These are phyloP conservation scores for Lepisosteus oculatus DNA, from an alignment of 2,113 vertebrate genomes.

Conservation along the genomic window DNA sequence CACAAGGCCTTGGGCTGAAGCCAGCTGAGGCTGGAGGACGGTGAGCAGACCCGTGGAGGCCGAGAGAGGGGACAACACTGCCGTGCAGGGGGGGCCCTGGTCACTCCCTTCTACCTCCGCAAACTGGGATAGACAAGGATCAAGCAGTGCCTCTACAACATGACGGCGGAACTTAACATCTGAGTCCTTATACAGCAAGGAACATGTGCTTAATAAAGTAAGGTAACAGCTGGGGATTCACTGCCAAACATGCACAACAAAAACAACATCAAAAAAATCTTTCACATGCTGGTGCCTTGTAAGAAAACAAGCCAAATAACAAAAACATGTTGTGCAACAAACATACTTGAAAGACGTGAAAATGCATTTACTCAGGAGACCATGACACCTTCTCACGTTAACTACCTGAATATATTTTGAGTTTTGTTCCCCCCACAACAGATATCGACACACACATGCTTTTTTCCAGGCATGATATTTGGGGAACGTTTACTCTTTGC, in stretches of 20 bases:
- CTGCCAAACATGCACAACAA: no score
- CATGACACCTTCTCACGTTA: no score
- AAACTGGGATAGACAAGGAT: constrained; percentile 55
- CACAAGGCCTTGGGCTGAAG: constrained; percentile 18
- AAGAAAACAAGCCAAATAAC: neutral
- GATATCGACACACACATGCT: no score
- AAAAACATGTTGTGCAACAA: neutral
- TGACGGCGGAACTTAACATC: no score
- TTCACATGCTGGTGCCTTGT: no score
- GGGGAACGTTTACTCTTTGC: no score
- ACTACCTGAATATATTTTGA: no score
- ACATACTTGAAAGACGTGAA: neutral
- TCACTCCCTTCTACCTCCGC: constrained; percentile 65
- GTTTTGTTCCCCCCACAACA: no score
- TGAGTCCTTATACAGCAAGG: no score
- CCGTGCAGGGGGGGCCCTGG: constrained; percentile 58
- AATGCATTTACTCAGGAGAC: neutral
- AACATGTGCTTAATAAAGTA: neutral
- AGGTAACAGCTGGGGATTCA: neutral
- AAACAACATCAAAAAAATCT: no score
- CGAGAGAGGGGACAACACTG: constrained; percentile 75
- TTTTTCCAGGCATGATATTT: no score
- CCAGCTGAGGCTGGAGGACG: constrained; percentile 50
- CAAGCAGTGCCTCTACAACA: no score
- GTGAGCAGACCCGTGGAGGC: constrained; percentile 67